Conservation (phyloP, 2,888 invertebrate species). For the Pseudococcus jackbeardsleyi region DNA sequence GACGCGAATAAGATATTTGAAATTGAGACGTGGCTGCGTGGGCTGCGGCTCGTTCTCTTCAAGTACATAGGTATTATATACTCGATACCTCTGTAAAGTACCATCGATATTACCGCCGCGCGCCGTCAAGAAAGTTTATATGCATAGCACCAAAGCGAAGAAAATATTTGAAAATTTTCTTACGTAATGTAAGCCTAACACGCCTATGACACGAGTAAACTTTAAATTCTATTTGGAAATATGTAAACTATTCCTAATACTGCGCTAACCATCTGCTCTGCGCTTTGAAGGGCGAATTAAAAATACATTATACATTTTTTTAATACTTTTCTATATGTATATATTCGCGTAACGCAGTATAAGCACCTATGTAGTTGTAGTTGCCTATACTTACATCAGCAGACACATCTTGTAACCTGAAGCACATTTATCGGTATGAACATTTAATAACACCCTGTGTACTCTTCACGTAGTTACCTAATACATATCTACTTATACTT, state of each 20-base stretch:
- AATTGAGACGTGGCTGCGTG: not conserved
- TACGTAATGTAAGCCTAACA: conserved; percentile 19
- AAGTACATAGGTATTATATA: too few species aligned
- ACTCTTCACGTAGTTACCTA: too few species aligned
- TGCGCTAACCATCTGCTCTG: conserved; percentile 11
- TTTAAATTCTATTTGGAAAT: conserved; percentile 35
- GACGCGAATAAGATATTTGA: not conserved
- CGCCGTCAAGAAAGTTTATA: conserved; percentile 18
- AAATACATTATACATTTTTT: conserved; percentile 37
- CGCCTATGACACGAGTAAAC: conserved; percentile 21
- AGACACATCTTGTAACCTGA: not conserved
- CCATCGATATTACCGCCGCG: conserved; percentile 9
- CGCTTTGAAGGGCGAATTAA: conserved; percentile 30
- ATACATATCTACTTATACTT: too few species aligned
- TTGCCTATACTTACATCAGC: too few species aligned
- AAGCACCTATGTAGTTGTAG: not conserved
- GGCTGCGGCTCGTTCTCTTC: conserved; percentile 18
- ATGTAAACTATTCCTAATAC: conserved; percentile 41
- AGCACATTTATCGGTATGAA: not conserved
- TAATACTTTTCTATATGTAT: not conserved
- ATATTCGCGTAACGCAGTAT: not conserved
- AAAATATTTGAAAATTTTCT: conserved; percentile 39
- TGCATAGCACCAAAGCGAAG: conserved; percentile 20
- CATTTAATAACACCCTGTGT: conserved; percentile 52
- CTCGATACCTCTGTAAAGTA: not conserved